These are phyloP conservation scores for Pteropus alecto DNA, from an alignment of 2,113 vertebrate genomes.

Conservation along the genomic window DNA sequence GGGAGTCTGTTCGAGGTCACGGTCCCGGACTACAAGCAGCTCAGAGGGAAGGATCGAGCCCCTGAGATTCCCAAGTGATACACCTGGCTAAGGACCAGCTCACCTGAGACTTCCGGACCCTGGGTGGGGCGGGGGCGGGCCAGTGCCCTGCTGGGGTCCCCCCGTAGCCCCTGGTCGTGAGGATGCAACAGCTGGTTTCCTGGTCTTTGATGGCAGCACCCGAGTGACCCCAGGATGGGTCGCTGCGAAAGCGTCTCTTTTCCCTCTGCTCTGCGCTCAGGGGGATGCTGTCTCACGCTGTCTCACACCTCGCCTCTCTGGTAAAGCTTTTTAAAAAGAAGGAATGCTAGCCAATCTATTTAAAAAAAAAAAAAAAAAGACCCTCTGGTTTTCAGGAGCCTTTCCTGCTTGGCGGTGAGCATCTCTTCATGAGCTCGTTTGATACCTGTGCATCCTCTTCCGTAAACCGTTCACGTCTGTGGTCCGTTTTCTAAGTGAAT, in stretches of 20 bases:
- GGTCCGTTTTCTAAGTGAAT: background rate
- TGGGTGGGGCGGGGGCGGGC: fast-evolving
- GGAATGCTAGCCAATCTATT: no score
- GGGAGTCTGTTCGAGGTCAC: conserved; percentile 81
- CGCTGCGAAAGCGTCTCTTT: background rate
- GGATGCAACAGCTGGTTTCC: fast-evolving
- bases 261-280: no score
- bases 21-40: conserved; percentile 80
- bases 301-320: background rate
- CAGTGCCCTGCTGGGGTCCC: fast-evolving
- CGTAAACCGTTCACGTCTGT: fast-evolving
- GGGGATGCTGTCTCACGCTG: no score
- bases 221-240: background rate
- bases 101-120: conserved; percentile 66
- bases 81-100: background rate
- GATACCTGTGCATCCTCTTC: background rate
- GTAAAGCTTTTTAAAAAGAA: background rate
- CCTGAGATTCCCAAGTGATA: background rate
- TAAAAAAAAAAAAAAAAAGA: background rate
- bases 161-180: no score
- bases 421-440: background rate
- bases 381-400: background rate
- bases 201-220: background rate
- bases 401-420: background rate
- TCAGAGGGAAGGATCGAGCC: conserved; percentile 21